These are phyloP conservation scores for Tipula unca DNA, from an alignment of 2,888 invertebrate species.

Conservation along the genomic window DNA sequence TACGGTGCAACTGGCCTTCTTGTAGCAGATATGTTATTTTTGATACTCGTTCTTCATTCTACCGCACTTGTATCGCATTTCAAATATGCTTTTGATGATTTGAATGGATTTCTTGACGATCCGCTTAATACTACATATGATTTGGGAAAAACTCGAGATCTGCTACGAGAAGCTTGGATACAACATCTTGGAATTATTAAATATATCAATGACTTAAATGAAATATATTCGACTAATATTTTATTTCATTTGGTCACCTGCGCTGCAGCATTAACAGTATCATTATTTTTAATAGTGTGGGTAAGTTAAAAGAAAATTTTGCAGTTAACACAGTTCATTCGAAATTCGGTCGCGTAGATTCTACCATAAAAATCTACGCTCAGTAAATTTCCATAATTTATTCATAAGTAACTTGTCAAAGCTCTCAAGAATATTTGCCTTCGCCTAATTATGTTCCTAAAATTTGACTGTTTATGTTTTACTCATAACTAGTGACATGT, in stretches of 20 bases:
- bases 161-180: not conserved
- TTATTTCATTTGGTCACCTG: not conserved
- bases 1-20: not conserved
- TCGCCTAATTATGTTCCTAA: too few species aligned
- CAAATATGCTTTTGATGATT: not conserved
- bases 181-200: not conserved
- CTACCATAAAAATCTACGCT: too few species aligned
- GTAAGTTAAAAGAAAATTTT: not conserved
- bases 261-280: not conserved
- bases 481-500: too few species aligned
- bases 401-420: too few species aligned
- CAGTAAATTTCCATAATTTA: too few species aligned
- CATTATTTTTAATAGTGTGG: not conserved
- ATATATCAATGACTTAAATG: not conserved
- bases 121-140: not conserved
- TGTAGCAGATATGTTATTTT: not conserved
- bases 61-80: not conserved
- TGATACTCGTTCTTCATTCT: not conserved
- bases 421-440: too few species aligned
- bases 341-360: too few species aligned
- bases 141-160: not conserved
- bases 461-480: too few species aligned
- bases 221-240: not conserved
- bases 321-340: too few species aligned
- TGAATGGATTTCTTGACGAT: not conserved